Conservation (phyloP, 2,113 vertebrate species). For the Progne subis region DNA sequence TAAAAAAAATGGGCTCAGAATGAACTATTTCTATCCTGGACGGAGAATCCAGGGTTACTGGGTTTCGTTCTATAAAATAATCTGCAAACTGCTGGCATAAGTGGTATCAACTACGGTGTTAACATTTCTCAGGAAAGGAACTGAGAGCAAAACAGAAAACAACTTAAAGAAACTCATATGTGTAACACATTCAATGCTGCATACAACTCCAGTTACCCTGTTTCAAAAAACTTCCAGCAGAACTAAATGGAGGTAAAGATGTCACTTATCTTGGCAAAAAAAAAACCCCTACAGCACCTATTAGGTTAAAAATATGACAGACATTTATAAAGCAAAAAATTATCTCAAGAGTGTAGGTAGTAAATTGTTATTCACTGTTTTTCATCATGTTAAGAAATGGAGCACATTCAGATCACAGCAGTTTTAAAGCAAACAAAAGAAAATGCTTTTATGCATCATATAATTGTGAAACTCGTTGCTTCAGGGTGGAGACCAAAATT, state of each 20-base stretch:
- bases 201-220: neutral
- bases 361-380: neutral
- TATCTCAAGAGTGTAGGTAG: neutral
- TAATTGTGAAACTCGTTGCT: neutral
- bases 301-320: neutral
- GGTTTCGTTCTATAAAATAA: neutral
- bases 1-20: neutral
- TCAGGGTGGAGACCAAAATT: conserved; percentile 6
- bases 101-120: neutral
- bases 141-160: neutral
- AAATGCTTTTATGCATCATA: neutral
- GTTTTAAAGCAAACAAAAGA: conserved; percentile 11
- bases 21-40: neutral
- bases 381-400: neutral
- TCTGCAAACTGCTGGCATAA: neutral
- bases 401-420: neutral
- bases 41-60: neutral
- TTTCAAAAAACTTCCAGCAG: neutral
- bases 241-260: neutral
- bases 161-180: neutral
- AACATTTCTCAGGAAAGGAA: neutral
- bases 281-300: neutral
- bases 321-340: neutral
- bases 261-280: neutral
- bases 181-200: neutral